Conservation (phyloP, 2,797 vertebrate species). For the Gastrophryne carolinensis region DNA sequence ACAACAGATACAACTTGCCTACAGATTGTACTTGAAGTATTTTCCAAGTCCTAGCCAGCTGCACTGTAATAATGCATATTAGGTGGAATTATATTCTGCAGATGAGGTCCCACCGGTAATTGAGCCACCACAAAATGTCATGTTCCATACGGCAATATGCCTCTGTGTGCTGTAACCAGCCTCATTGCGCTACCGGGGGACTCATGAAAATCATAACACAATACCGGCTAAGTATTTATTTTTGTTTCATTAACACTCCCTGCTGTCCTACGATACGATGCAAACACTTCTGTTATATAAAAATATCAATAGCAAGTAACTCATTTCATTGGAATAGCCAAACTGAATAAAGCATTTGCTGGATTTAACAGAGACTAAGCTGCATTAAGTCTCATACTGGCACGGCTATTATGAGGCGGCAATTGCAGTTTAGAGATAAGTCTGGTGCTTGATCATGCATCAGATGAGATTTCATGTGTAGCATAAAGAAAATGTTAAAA, state of each 20-base stretch:
- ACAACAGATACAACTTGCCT: slow-evolving; percentile 21
- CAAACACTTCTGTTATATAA: slow-evolving; percentile 2
- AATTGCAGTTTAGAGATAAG: slow-evolving; percentile 42
- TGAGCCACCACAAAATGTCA: slow-evolving; percentile 40
- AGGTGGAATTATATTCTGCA: slow-evolving; percentile 37
- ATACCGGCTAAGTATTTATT: slow-evolving; percentile 48
- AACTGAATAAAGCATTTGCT: slow-evolving; percentile 45
- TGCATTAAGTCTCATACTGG: slow-evolving; percentile 56
- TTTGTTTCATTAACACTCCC: slow-evolving; percentile 44
- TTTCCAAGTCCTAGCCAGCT: slow-evolving; percentile 34
- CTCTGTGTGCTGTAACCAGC: slow-evolving; percentile 35
- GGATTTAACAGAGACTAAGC: slow-evolving; percentile 62
- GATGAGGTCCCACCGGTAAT: slow-evolving; percentile 36
- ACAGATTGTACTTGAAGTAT: slow-evolving; percentile 25
- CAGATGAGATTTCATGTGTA: neutral
- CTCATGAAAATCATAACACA: slow-evolving; percentile 43
- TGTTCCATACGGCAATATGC: slow-evolving; percentile 47
- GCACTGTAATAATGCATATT: slow-evolving; percentile 44
- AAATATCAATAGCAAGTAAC: slow-evolving; percentile 6
- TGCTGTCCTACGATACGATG: slow-evolving; percentile 36
- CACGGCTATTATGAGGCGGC: slow-evolving; percentile 54
- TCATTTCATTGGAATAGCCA: slow-evolving; percentile 57
- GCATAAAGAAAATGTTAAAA: too few relatives aligned
- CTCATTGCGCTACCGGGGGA: slow-evolving; percentile 18
- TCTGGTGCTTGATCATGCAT: slow-evolving; percentile 45